Evolutionary conservation across 2,113 vertebrate species (phyloP).

Genomic region (Chrysemys picta): DNA sequence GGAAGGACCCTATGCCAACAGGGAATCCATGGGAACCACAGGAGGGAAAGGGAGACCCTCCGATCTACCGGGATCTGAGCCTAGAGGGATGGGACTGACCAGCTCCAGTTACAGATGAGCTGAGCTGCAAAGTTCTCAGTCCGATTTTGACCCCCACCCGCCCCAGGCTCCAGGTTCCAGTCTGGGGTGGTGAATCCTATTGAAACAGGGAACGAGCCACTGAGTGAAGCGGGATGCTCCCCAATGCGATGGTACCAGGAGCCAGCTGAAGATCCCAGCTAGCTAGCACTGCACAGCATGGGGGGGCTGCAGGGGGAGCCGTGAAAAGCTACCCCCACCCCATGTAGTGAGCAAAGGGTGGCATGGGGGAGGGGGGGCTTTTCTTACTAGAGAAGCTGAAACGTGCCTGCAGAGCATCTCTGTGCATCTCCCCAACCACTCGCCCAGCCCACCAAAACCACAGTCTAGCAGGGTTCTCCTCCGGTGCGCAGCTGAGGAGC

Average conservation of each 20-base stretch:
- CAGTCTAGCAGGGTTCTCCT: neutral
- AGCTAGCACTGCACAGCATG: no score
- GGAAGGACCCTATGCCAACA: no score
- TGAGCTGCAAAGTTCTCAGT: neutral
- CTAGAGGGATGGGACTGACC: neutral
- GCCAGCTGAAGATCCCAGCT: neutral
- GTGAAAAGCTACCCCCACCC: no score
- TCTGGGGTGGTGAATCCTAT: neutral
- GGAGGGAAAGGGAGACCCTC: no score
- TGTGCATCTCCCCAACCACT: neutral
- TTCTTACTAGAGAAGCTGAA: neutral
- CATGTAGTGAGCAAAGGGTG: neutral
- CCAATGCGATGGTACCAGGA: neutral
- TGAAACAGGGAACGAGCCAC: neutral
- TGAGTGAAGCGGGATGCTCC: neutral
- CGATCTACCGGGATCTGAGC: no score
- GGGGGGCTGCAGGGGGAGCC: no score
- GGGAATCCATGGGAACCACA: no score
- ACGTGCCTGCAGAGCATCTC: neutral
- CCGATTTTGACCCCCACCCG: neutral
- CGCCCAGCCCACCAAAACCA: neutral
- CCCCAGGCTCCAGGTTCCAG: neutral
- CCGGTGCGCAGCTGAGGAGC: no score
- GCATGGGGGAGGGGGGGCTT: no score
- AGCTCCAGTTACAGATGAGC: neutral